Conservation (phyloP, 2,113 vertebrate species). For the Athene noctua region DNA sequence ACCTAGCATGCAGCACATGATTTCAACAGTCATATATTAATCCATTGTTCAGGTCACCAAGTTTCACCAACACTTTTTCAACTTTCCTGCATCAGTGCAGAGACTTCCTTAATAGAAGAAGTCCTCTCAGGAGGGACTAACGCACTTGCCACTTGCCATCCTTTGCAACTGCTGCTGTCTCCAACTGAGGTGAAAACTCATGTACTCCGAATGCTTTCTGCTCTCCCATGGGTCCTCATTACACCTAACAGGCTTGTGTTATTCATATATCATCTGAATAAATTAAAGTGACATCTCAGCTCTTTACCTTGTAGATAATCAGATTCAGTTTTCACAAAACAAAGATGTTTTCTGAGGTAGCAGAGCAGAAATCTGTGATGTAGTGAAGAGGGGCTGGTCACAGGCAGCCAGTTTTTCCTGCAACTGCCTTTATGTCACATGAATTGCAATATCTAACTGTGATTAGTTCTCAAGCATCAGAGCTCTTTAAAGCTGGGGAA, state of each 20-base stretch:
- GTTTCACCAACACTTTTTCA: not conserved
- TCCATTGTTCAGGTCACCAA: not conserved
- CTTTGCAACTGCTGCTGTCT: not conserved
- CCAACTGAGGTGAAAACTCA: not conserved
- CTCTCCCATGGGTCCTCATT: not conserved
- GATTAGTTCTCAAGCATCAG: not conserved
- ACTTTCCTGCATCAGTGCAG: not conserved
- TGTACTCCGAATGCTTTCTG: not conserved
- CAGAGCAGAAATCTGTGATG: not conserved
- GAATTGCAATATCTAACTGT: not conserved
- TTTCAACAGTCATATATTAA: not conserved
- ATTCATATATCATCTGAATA: not conserved
- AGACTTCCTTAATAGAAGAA: not conserved
- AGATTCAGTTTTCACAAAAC: not conserved
- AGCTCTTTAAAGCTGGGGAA: not conserved
- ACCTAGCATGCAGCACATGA: not conserved
- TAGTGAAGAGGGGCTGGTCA: not conserved
- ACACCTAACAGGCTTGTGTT: not conserved
- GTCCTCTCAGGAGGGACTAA: not conserved
- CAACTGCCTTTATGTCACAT: not conserved
- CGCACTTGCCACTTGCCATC: not conserved
- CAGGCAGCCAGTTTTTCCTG: not conserved
- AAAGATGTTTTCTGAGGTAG: not conserved
- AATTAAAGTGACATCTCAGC: not conserved
- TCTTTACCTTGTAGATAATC: constrained; percentile 14